Evolutionary conservation across 2,888 invertebrate species (phyloP), one percentile per base, ranked within the genome.

Genomic region (Coenonympha arcania): DNA sequence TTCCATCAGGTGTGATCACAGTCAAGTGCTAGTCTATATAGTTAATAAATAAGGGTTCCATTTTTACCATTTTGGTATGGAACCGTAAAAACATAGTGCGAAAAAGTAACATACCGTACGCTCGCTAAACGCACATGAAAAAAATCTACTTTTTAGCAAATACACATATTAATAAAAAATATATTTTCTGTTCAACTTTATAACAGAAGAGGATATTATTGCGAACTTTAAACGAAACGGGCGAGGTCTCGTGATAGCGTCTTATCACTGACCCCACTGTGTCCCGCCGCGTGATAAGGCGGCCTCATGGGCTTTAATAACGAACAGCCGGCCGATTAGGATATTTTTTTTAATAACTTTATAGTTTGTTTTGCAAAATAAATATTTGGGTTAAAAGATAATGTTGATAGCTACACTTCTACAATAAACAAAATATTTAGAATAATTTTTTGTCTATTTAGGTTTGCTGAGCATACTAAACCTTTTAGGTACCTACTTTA

Each of bases 211-310:
- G 31, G 57, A 55, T 48, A 57, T 50, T 52, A 50, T 50, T 50
- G 50, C 50, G 34, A 54, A 56, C 59, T 59, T n/a, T 44, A 58
- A 60, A 59, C 54, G 56, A 51, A 50, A 41, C n/a, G n/a, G n/a
- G 31, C 54, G 57, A 56, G 61, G 58, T 54, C 57, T 51, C 54
- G 59, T 50, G 63, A 63, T 65, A 63, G 53, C 52, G 48, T 37
- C 52, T 60, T 62, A 63, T 65, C 64, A 50, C 49, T 60, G 62
- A 63, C 63, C 62, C 63, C 59, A 58, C 60, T 54, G 53, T 58
- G 55, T 55, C 57, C 34, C n/a, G n/a, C n/a, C n/a, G n/a, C n/a
- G 47, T 42, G 60, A 60, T 58, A 60, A 51, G 34, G 41, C 40
- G 44, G 40, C 50, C 50, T 49, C 47, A 50, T 51, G 40, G 47